These are phyloP conservation scores for Rhynchophorus ferrugineus DNA, from an alignment of 1,140 invertebrate species.

Conservation along the genomic window DNA sequence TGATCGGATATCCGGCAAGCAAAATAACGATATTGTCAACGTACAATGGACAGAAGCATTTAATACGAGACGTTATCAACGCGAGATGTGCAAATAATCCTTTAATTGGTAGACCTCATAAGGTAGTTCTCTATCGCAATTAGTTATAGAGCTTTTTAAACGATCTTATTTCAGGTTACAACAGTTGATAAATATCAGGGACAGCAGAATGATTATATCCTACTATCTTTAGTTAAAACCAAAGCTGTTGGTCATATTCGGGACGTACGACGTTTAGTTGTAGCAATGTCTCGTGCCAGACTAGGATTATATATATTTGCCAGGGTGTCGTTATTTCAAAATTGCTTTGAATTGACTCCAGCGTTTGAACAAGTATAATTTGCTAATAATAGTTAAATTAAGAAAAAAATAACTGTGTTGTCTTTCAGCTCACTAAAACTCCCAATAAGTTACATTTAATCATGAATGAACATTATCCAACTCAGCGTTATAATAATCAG, in stretches of 20 bases:
- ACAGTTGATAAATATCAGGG: conserved; percentile 99
- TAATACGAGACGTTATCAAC: conserved; percentile 93
- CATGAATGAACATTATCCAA: conserved; percentile 72
- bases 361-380: conserved; percentile 79
- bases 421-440: conserved; percentile 49
- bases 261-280: conserved; percentile 92
- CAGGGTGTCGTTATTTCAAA: conserved; percentile 83
- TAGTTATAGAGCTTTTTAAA: conserved; percentile 5
- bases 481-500: conserved; percentile 48
- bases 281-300: conserved; percentile 96
- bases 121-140: conserved; percentile 51
- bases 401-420: conserved; percentile 3
- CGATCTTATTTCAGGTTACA: conserved; percentile 49
- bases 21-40: conserved; percentile 99
- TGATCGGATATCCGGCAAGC: conserved; percentile 93
- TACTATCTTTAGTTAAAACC: conserved; percentile 92
- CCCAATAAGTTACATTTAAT: conserved; percentile 70
- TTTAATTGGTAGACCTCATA: conserved; percentile 90
- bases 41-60: conserved; percentile 98
- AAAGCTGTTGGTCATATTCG: conserved; percentile 93
- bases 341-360: conserved; percentile 93
- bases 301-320: conserved; percentile 96
- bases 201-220: conserved; percentile 98
- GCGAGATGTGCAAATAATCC: conserved; percentile 92
- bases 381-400: neutral